Conservation (phyloP, 2,888 invertebrate species). For the Rhorus exstirpatorius region DNA sequence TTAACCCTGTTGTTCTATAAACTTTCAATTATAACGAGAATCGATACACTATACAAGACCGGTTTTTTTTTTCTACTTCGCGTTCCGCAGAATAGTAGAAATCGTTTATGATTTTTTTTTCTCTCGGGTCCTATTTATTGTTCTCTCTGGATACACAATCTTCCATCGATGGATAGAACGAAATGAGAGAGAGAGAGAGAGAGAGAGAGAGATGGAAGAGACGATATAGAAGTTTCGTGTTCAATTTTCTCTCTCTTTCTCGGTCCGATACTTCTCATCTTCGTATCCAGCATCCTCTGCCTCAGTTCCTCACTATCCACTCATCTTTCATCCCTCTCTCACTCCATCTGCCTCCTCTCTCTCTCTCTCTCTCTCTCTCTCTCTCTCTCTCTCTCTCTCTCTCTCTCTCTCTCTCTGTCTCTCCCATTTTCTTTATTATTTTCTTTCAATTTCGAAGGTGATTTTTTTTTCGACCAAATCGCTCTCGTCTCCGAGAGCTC, state of each 20-base stretch:
- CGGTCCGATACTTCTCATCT: conserved; percentile 22
- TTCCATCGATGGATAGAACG: too few species aligned
- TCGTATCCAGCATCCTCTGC: conserved; percentile 14
- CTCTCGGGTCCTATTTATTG: conserved; percentile 17
- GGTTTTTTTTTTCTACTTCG: too few species aligned
- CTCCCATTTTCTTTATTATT: conserved; percentile 57
- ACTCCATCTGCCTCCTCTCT: conserved; percentile 21
- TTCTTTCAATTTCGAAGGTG: conserved; percentile 58
- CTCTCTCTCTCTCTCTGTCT: conserved; percentile 9
- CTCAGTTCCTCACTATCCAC: neutral
- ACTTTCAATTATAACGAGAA: too few species aligned
- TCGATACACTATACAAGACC: too few species aligned
- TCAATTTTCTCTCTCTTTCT: conserved; percentile 5
- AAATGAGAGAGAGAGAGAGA: too few species aligned
- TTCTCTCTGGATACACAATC: conserved; percentile 35
- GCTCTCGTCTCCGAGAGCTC: conserved; percentile 49
- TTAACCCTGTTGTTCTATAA: too few species aligned
- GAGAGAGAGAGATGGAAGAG: too few species aligned
- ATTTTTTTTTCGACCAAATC: conserved; percentile 64
- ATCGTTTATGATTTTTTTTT: conserved; percentile 13
- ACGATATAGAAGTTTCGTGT: too few species aligned
- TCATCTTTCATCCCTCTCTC: conserved; percentile 34
- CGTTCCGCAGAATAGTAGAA: neutral
- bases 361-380: conserved; percentile 19
- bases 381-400: conserved; percentile 43